Evolutionary conservation across 2,113 vertebrate genomes (phyloP).

Genomic region (Tenrec ecaudatus): DNA sequence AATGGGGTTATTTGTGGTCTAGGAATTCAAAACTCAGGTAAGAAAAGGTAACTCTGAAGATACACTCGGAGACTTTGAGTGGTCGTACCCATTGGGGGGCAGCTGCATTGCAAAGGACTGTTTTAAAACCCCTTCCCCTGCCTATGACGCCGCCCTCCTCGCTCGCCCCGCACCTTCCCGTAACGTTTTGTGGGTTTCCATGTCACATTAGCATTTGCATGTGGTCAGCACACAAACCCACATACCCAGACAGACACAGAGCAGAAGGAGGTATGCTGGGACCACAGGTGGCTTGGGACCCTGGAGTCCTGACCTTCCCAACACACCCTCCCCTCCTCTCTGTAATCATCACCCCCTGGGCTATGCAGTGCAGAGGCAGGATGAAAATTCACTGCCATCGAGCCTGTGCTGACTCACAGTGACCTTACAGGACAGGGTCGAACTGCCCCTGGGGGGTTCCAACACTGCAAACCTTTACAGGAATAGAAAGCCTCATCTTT

Average conservation of each 20-base stretch:
- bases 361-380: background rate
- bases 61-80: background rate
- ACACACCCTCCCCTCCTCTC: background rate
- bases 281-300: background rate
- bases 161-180: background rate
- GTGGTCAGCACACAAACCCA: background rate
- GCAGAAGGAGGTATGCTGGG: too few species aligned
- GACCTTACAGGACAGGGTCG: too few species aligned
- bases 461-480: too few species aligned
- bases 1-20: background rate
- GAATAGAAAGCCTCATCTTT: too few species aligned
- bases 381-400: background rate
- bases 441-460: too few species aligned
- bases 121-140: background rate
- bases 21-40: background rate
- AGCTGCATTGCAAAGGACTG: background rate
- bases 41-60: background rate
- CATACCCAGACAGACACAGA: background rate
- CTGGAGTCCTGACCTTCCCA: accelerated
- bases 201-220: background rate
- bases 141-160: background rate
- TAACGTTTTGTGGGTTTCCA: background rate
- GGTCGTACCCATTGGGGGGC: background rate
- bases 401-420: too few species aligned
- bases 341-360: background rate